Conservation (phyloP, 2,888 invertebrate species). For the Aporophyla nigra region DNA sequence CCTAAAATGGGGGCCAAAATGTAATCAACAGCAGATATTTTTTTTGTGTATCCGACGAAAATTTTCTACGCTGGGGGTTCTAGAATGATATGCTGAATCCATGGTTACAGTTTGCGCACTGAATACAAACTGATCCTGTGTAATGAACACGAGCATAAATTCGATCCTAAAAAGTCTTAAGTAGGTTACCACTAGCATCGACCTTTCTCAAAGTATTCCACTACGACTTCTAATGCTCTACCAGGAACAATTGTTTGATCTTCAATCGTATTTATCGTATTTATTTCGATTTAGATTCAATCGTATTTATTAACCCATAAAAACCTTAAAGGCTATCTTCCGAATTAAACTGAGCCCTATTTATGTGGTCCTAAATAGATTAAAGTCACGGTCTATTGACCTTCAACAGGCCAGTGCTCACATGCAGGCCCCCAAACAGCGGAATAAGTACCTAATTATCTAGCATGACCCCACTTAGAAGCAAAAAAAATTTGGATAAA, state of each 20-base stretch:
- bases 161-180: too few relatives aligned
- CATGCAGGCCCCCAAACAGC: slow-evolving; percentile 29
- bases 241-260: neutral
- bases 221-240: too few relatives aligned
- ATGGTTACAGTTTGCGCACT: too few relatives aligned
- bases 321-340: slow-evolving; percentile 9
- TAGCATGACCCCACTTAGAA: slow-evolving; percentile 56
- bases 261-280: slow-evolving; percentile 6
- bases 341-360: slow-evolving; percentile 14
- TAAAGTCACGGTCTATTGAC: slow-evolving; percentile 38
- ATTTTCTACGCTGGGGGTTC: too few relatives aligned
- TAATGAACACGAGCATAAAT: too few relatives aligned
- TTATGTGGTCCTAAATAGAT: slow-evolving; percentile 13
- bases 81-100: too few relatives aligned
- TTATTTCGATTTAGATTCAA: too few relatives aligned
- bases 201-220: neutral
- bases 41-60: too few relatives aligned
- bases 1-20: too few relatives aligned
- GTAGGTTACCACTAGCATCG: too few relatives aligned
- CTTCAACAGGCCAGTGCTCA: slow-evolving; percentile 29
- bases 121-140: too few relatives aligned
- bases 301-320: slow-evolving; percentile 9
- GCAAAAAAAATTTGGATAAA: slow-evolving; percentile 58
- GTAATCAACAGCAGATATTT: too few relatives aligned
- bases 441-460: slow-evolving; percentile 62